These are phyloP conservation scores for Actinostola sp. DNA, from an alignment of 92 coral and sea anemone genomes.

Conservation along the genomic window DNA sequence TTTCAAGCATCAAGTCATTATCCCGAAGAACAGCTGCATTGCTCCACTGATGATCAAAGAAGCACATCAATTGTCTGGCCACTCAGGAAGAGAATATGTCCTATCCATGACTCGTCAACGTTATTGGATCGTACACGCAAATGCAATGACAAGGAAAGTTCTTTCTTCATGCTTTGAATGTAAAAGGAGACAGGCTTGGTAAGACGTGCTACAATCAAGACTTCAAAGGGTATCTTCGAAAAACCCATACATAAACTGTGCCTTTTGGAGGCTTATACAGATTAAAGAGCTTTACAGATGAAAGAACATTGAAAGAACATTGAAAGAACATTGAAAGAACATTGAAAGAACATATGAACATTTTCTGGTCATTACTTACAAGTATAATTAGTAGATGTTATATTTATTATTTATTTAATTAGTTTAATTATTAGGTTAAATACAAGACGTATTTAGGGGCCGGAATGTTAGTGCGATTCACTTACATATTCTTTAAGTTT, in stretches of 20 bases:
- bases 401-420: no score
- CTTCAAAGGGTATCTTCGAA: slow-evolving; percentile 12
- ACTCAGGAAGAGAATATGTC: slow-evolving; percentile 54
- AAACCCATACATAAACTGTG: slow-evolving; percentile 27
- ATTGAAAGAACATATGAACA: neutral
- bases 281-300: neutral
- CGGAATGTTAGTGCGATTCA: neutral
- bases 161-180: slow-evolving; percentile 25
- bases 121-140: slow-evolving; percentile 36
- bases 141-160: slow-evolving; percentile 21
- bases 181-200: slow-evolving; percentile 25
- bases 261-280: slow-evolving; percentile 22
- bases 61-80: slow-evolving; percentile 43
- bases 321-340: neutral
- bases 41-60: slow-evolving; percentile 15
- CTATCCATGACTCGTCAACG: slow-evolving; percentile 31
- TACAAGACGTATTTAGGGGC: neutral
- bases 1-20: slow-evolving; percentile 43
- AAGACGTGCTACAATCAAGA: slow-evolving; percentile 25
- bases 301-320: neutral
- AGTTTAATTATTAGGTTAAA: neutral
- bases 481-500: no score
- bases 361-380: neutral
- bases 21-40: slow-evolving; percentile 26
- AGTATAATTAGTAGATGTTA: neutral